These are phyloP conservation scores for Acrocephalus scirpaceus DNA, from an alignment of 2,797 vertebrate genomes.

Conservation along the genomic window DNA sequence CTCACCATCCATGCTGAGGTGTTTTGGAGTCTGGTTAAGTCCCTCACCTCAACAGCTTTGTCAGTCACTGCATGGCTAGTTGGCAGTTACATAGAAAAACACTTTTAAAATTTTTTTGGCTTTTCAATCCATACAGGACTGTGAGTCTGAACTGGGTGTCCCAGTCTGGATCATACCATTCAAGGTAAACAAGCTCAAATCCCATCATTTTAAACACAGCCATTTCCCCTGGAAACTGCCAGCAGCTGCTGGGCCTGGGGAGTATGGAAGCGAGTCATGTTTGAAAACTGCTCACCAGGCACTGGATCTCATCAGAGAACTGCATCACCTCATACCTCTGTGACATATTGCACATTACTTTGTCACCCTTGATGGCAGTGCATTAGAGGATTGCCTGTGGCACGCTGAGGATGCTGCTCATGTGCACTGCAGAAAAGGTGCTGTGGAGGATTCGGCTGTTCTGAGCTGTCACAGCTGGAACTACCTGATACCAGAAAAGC, in stretches of 20 bases:
- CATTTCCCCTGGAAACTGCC: not conserved
- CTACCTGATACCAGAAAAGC: not conserved
- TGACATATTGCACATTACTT: not conserved
- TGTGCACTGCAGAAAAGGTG: not conserved
- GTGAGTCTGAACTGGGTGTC: not conserved
- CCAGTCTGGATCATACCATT: not conserved
- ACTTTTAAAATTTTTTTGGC: not conserved
- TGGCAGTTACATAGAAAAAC: not conserved
- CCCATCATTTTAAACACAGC: not conserved
- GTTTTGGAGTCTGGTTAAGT: not conserved
- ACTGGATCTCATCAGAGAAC: not conserved
- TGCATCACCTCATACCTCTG: not conserved
- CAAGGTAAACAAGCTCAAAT: not conserved
- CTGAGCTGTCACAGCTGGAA: slow-evolving; percentile 1
- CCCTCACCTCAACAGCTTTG: not conserved
- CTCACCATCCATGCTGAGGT: not conserved
- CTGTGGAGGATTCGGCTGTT: not conserved
- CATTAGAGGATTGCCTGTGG: not conserved
- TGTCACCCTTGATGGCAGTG: not conserved
- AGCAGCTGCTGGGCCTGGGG: not conserved
- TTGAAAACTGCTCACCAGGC: not conserved
- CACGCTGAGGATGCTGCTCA: not conserved
- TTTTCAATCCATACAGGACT: not conserved
- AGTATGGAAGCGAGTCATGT: not conserved
- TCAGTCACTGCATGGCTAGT: not conserved